phyloP scores from a whole-genome alignment of 2,113 vertebrate genomes.

The Paedocypris sp. region DNA sequence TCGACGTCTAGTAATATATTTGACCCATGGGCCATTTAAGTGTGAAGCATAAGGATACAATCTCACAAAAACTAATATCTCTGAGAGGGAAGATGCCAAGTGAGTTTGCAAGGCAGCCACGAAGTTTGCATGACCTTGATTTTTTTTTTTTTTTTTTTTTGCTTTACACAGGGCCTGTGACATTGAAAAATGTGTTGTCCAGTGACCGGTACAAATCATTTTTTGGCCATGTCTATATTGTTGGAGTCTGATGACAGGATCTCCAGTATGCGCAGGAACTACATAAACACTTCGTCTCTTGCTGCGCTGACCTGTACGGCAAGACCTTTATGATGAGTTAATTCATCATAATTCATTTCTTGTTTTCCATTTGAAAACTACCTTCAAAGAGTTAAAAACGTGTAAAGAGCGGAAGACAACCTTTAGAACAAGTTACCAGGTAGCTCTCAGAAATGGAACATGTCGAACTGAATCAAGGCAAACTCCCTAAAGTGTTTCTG shows the following conservation, averaged over 20 bases:
- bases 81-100: slow-evolving; percentile 3
- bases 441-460: background rate
- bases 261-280: slow-evolving; percentile 4
- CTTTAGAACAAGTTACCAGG: slow-evolving; percentile 26
- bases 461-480: background rate
- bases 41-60: background rate
- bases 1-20: background rate
- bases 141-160: background rate
- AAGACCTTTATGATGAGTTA: slow-evolving; percentile 24
- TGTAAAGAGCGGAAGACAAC: slow-evolving; percentile 11
- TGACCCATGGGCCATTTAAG: slow-evolving; percentile 4
- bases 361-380: slow-evolving; percentile 29
- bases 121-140: background rate
- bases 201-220: background rate
- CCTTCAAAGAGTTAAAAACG: slow-evolving; percentile 16
- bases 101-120: slow-evolving; percentile 12
- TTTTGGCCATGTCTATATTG: slow-evolving; percentile 3
- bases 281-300: background rate
- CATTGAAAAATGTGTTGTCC: background rate
- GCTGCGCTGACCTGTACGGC: slow-evolving; percentile 9
- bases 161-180: background rate
- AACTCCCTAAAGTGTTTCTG: slow-evolving; percentile 7
- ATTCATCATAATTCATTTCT: slow-evolving; percentile 15
- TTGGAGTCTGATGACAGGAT: slow-evolving; percentile 7
- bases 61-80: slow-evolving; percentile 6